A percentile compares a stretch with the other conserved stretches of the same genome.
Evolutionary conservation across 2,888 invertebrate species (phyloP).

Genomic region (Melanophora roralis): DNA sequence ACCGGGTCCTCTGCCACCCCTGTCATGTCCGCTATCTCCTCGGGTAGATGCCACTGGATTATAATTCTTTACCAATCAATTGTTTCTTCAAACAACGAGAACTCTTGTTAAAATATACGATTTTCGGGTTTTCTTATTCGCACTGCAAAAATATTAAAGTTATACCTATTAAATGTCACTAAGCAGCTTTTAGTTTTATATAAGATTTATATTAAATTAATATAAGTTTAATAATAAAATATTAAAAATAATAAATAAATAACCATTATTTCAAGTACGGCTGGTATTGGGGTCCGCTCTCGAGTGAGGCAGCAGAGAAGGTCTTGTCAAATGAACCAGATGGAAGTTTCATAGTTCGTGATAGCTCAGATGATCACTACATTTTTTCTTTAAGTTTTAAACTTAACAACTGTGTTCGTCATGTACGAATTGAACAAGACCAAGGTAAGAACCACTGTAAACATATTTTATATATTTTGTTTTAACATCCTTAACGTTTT

Average conservation of each 20-base stretch:
- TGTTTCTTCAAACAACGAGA: too few relatives aligned
- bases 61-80: too few relatives aligned
- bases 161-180: too few relatives aligned
- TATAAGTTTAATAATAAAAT: background rate
- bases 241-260: background rate
- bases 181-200: too few relatives aligned
- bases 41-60: too few relatives aligned
- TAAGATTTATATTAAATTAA: too few relatives aligned
- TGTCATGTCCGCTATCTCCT: too few relatives aligned
- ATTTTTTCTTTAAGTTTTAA: slow-evolving; percentile 96
- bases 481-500: slow-evolving; percentile 31
- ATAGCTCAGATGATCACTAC: slow-evolving; percentile 96
- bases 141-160: too few relatives aligned
- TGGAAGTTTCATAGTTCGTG: slow-evolving; percentile 94
- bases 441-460: slow-evolving; percentile 81
- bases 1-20: too few relatives aligned
- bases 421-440: slow-evolving; percentile 96
- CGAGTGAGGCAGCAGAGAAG: slow-evolving; percentile 93
- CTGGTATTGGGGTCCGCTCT: slow-evolving; percentile 97
- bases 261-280: slow-evolving; percentile 83
- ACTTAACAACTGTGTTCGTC: slow-evolving; percentile 91
- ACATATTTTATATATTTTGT: too few relatives aligned
- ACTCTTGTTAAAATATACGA: too few relatives aligned
- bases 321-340: slow-evolving; percentile 94
- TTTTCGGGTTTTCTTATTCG: too few relatives aligned